phyloP scores from a whole-genome alignment of 2,113 vertebrate species.

The Meles meles region DNA sequence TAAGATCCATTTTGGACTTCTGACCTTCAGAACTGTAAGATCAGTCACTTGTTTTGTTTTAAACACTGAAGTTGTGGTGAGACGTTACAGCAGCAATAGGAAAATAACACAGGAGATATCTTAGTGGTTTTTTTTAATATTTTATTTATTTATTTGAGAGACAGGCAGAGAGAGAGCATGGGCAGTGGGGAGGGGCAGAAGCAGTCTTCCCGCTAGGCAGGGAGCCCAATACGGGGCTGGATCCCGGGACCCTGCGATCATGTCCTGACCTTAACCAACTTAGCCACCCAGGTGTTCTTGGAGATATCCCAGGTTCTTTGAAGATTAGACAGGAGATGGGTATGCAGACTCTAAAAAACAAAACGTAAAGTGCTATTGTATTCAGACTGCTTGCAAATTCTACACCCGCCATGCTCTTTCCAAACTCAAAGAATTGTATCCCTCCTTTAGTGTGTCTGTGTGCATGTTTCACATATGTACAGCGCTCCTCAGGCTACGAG shows the following conservation, averaged over 20 bases:
- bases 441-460: neutral
- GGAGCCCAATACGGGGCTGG: neutral
- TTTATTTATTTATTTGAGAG: neutral
- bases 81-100: neutral
- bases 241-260: neutral
- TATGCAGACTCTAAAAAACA: neutral
- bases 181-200: neutral
- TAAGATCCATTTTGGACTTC: neutral
- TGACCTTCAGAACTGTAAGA: neutral
- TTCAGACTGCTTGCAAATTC: neutral
- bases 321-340: neutral
- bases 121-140: neutral
- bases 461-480: neutral
- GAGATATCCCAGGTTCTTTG: neutral
- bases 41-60: neutral
- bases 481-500: neutral
- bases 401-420: neutral
- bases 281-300: neutral
- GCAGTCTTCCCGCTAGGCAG: neutral
- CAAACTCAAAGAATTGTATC: neutral
- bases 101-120: neutral
- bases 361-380: neutral
- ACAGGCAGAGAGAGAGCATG: neutral
- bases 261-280: neutral
- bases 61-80: neutral